phyloP scores from a whole-genome alignment of 2,113 vertebrate species.

The Trematocara nigrifrons region DNA sequence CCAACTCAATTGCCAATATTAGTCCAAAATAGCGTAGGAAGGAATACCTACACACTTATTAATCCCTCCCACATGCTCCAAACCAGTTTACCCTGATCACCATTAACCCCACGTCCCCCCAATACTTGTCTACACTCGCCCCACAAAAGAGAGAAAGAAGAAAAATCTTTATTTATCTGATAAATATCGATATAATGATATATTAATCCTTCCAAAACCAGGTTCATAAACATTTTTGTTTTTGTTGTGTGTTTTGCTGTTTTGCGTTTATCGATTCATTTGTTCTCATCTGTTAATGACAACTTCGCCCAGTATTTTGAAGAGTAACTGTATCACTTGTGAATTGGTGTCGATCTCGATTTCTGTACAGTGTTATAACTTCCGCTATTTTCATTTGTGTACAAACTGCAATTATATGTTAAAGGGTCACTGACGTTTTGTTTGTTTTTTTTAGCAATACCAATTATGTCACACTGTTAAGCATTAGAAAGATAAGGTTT shows the following conservation, averaged over 20 bases:
- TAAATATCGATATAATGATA: background rate
- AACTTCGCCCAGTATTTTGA: background rate
- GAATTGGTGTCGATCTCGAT: background rate
- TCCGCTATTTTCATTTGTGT: background rate
- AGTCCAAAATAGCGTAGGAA: background rate
- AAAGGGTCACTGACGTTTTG: fast-evolving
- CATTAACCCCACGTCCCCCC: background rate
- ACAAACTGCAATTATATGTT: background rate
- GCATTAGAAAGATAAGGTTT: fast-evolving
- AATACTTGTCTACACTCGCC: fast-evolving
- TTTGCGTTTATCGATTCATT: background rate
- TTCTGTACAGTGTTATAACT: background rate
- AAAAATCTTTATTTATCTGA: background rate
- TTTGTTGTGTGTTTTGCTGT: no score
- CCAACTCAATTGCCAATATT: background rate
- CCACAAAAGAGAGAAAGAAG: fast-evolving
- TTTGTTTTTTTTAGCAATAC: background rate
- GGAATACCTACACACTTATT: background rate
- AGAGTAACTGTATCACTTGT: background rate
- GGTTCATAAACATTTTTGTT: background rate
- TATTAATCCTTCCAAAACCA: background rate
- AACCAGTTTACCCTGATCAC: background rate
- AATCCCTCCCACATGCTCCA: background rate
- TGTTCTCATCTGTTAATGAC: background rate
- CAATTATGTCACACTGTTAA: fast-evolving